phyloP scores from a whole-genome alignment of 2,797 vertebrate genomes.

The Gallinago solitaria region DNA sequence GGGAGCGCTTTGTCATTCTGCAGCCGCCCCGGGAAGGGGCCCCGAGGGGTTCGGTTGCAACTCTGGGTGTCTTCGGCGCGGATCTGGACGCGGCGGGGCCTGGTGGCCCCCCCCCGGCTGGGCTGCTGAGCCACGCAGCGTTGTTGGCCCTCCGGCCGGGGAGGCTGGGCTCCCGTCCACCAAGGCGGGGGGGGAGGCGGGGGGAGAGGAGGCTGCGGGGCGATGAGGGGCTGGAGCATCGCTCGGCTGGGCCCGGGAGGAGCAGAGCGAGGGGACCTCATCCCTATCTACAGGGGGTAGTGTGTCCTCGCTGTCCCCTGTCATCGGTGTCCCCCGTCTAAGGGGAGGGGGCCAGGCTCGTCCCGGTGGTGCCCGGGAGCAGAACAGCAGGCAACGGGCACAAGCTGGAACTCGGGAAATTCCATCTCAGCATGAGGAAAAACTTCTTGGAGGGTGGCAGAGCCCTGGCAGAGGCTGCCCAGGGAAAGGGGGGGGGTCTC shows the following conservation, averaged over 20 bases:
- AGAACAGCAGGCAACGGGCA: background rate
- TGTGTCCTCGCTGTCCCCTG: too few relatives aligned
- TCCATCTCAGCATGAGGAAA: background rate
- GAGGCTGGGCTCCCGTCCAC: background rate
- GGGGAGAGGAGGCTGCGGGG: too few relatives aligned
- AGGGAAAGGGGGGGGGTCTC: background rate
- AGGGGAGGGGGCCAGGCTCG: background rate
- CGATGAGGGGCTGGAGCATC: too few relatives aligned
- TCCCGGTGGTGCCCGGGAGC: background rate
- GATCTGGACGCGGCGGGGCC: too few relatives aligned
- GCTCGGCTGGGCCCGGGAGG: too few relatives aligned
- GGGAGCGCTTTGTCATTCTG: background rate
- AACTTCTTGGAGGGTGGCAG: background rate
- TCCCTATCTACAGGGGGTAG: too few relatives aligned
- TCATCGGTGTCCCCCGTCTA: too few relatives aligned
- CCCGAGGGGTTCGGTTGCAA: background rate
- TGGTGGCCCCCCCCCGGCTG: background rate
- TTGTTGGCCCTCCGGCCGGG: fast-evolving
- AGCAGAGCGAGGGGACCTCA: too few relatives aligned
- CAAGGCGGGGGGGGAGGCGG: fast-evolving
- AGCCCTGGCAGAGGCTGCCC: background rate
- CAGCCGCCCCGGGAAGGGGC: background rate
- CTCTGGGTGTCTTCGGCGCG: background rate
- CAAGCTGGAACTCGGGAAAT: background rate
- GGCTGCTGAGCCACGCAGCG: background rate